Conservation (phyloP, 37 sponge, comb jelly and placozoan species). For the Beroe ovata region DNA sequence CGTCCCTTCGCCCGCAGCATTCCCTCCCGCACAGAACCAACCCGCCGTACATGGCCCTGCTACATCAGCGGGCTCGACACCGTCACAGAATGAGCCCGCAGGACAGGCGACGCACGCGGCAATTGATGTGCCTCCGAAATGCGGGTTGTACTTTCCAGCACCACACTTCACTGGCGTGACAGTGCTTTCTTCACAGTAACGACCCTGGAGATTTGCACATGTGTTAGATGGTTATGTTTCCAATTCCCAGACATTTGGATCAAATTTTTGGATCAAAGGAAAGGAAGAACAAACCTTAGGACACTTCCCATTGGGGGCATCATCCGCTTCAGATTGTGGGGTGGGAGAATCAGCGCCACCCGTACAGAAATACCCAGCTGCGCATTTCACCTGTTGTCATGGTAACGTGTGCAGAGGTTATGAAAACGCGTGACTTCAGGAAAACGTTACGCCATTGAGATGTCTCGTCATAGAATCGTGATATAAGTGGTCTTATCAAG, state of each 20-base stretch:
- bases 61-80: constrained; percentile 3
- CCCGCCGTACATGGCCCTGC: constrained; percentile 32
- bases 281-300: constrained; percentile 11
- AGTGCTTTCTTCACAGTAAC: constrained; percentile 10
- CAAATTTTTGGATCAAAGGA: too few species aligned
- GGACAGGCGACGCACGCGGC: background rate
- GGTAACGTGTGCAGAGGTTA: too few species aligned
- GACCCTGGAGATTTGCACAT: too few species aligned
- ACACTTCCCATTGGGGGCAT: constrained; percentile 20
- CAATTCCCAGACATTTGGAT: too few species aligned
- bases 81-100: constrained; percentile 32
- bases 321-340: background rate
- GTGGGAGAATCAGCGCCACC: constrained; percentile 34
- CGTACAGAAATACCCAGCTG: constrained; percentile 53
- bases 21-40: constrained; percentile 5
- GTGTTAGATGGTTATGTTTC: too few species aligned
- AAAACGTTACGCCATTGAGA: too few species aligned
- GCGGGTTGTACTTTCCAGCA: constrained; percentile 10
- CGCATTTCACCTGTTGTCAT: constrained; percentile 58
- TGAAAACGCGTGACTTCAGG: too few species aligned
- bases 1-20: background rate
- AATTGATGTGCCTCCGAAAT: background rate
- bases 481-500: too few species aligned
- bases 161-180: constrained; percentile 2
- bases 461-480: too few species aligned